Evolutionary conservation across 2,113 vertebrate genomes (phyloP), one percentile per base, ranked within the genome.

Genomic region (Pseudorasbora parva): DNA sequence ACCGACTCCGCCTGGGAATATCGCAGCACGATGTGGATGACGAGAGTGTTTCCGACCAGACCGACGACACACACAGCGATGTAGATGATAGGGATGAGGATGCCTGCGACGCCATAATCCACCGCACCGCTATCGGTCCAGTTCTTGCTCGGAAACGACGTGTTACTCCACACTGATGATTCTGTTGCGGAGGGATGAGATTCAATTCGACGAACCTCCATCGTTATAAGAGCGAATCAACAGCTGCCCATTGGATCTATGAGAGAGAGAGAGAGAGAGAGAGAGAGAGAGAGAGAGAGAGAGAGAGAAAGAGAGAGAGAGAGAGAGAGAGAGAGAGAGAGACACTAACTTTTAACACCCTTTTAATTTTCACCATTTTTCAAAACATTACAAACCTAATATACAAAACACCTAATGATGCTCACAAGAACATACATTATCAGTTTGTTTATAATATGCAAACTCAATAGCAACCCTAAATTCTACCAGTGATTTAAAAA

Each of bases 11-110:
- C 95, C 68, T 95, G 95, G 0, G 96, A 95, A 90, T 97, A 96
- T 62, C 94, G 91, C 86, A 98, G 93, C 0, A 97, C 94, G 25
- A 99, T 95, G 0, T 98, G 96, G 85, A 99, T 98, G 80, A 99
- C 97, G 83, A 99, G 89, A 0, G 96, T 97, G 93, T 99, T 99
- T 14, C 97, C 98, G 80, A 93, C 90, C 74, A 99, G 91, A 1
- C 98, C 98, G 9, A 98, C 92, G 2, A 96, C 92, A 0, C 97
- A 99, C 83, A 99, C 98, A 1, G 95, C 92, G 76, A 96, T 91
- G 83, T 99, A 99, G 80, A 99, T 95, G 51, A 98, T 87, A 0
- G 97, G 96, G 85, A 99, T 97, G 76, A 99, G 94, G n/a, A 99
- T 76, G 15, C 95, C 91, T 0, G 96, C 94, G 89, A 96, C 78